Evolutionary conservation across 2,797 vertebrate species (phyloP), one percentile per base, ranked within the genome.

Genomic region (Stomatorhinus walkeri): DNA sequence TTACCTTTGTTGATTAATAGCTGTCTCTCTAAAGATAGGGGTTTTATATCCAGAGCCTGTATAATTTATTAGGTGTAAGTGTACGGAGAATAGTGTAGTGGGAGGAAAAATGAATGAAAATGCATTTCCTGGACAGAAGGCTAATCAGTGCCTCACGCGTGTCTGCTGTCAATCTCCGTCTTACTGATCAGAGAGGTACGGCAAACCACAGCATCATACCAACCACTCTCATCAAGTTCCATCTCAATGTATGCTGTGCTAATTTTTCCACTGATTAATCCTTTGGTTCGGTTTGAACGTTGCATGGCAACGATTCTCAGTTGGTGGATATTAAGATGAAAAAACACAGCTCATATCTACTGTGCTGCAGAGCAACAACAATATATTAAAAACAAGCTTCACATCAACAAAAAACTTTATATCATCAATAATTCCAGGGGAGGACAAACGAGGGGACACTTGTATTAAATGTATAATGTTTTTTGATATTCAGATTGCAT

Each of bases 21-120:
- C 3, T 86, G 84, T 86, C 28, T 52, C 7, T 51, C 24, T 86
- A 86, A 85, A 84, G 19, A 56, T 16, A 24, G 83, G 48, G 5
- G 22, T 49, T 85, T 85, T 85, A 85, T 85, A 81, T 81, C 19
- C 76, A 43, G 79, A 86, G 85, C 24, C 16, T 54, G 85, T 52
- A 28, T 54, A 86, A 56, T 86, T 86, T 36, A 86, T 56, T 86
- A 56, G 24, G 49, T 7, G 1, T 56, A 32, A 54, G 32, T 22
- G 51, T 86, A 56, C 1, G 48, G 4, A 28, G 32, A 52, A 28
- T 32, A 19, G n/a, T 54, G 24, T 4, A 46, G 36, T 59, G 54
- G 56, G 86, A 22, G 56, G 56, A 46, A 64, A 46, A 24, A 40
- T n/a, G 36, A 64, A 59, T 87, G n/a, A 59, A 83, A 59, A 61